Evolutionary conservation across 2,888 invertebrate species (phyloP), one percentile per base, ranked within the genome.

Genomic region (Lithophane semibrunnea): DNA sequence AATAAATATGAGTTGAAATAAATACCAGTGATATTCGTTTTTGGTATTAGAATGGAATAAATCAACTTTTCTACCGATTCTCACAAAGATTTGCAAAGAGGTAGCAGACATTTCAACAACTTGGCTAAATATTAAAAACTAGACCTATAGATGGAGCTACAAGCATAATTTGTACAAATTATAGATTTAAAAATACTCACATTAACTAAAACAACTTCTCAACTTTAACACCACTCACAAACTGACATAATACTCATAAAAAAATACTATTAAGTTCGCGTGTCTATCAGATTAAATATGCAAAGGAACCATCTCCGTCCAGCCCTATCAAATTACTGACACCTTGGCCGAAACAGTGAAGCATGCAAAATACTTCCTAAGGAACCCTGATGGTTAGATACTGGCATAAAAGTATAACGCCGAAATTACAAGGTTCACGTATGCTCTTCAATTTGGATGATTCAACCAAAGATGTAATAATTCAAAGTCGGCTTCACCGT

Each of bases 311-410:
- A 60, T 73, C 73, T 80, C 70, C 67, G 42, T 1, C 37, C 29
- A 82, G 47, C 71, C 79, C 72, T 77, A 75, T 79, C 74, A 63
- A 82, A 77, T 85, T 77, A 73, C 84, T 64, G 49, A 76, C 75
- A 86, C 91, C 91, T 90, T 90, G 91, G 84, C 91, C 88, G 79
- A 82, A 84, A 82, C 86, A 70, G 72, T 60, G 73, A 79, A 80
- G 80, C 84, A 82, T 86, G 79, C 88, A 84, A 84, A 87, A 86
- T 85, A 89, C 90, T 89, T 84, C 85, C 88, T 73, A 72, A 87
- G 85, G 87, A 88, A 84, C 76, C 9, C 1, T 72, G 76, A 87
- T 82, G 37, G 73, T 56, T 73, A 89, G 88, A 88, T 87, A 85
- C 75, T 80, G 79, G 76, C 83, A 61, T 61, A 85, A 83, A 52